Conservation (phyloP, 1,140 invertebrate species). For the Brachionus manjavacas region DNA sequence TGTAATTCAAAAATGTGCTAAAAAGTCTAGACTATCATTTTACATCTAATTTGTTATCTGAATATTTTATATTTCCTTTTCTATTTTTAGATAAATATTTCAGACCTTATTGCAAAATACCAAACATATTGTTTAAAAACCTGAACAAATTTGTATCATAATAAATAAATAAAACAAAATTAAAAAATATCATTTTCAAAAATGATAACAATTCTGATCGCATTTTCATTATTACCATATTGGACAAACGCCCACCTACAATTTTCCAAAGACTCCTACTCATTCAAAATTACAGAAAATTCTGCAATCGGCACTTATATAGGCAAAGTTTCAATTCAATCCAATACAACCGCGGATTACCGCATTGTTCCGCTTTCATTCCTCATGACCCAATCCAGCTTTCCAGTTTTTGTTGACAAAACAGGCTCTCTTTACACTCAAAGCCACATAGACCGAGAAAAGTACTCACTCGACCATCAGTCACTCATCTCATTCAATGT, state of each 20-base stretch:
- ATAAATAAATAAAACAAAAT: not conserved
- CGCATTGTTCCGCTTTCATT: not conserved
- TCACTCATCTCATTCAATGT: not conserved
- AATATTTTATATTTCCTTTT: not conserved
- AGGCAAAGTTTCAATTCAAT: not conserved
- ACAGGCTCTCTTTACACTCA: not conserved
- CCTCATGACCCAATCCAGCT: not conserved
- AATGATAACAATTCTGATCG: not conserved
- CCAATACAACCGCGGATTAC: not conserved
- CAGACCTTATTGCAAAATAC: not conserved
- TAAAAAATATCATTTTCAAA: not conserved
- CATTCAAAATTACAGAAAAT: not conserved
- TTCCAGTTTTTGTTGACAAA: not conserved
- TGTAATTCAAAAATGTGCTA: not conserved
- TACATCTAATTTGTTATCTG: constrained; percentile 4
- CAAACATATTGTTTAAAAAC: not conserved
- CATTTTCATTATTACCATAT: not conserved
- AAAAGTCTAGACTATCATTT: constrained; percentile 4
- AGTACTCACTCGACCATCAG: not conserved
- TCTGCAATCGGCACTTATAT: not conserved
- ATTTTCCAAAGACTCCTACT: not conserved
- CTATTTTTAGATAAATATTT: not conserved
- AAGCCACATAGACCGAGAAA: not conserved
- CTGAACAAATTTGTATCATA: not conserved
- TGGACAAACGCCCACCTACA: not conserved